A percentile compares a stretch with the other conserved stretches of the same genome.
phyloP scores from a whole-genome alignment of 1,140 invertebrate genomes.

The Trigoniulus corallinus region DNA sequence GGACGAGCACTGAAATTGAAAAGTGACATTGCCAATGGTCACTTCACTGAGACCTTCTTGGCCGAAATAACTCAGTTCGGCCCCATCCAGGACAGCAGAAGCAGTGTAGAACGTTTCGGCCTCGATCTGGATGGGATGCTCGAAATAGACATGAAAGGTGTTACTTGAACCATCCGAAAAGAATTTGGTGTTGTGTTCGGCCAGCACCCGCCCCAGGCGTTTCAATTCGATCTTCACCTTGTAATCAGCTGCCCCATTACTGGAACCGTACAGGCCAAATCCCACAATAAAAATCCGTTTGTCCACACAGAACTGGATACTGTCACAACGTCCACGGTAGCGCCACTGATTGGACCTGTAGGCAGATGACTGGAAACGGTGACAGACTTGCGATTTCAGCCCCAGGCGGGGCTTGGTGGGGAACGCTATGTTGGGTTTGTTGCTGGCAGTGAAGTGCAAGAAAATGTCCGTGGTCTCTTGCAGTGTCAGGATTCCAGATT shows the following conservation, averaged over 20 bases:
- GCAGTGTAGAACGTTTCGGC: slow-evolving; percentile 81
- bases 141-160: slow-evolving; percentile 83
- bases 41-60: slow-evolving; percentile 86
- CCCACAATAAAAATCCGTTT: slow-evolving; percentile 81
- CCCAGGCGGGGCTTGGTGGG: slow-evolving; percentile 62
- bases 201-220: slow-evolving; percentile 59
- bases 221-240: slow-evolving; percentile 80
- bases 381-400: slow-evolving; percentile 77
- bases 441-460: slow-evolving; percentile 42
- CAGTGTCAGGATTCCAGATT: slow-evolving; percentile 67
- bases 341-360: slow-evolving; percentile 91
- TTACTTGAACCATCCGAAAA: slow-evolving; percentile 86
- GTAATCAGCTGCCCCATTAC: slow-evolving; percentile 77
- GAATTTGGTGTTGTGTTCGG: slow-evolving; percentile 78
- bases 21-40: slow-evolving; percentile 68
- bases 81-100: slow-evolving; percentile 71
- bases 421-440: slow-evolving; percentile 64
- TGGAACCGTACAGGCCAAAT: slow-evolving; percentile 80
- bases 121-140: slow-evolving; percentile 76
- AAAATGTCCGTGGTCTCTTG: slow-evolving; percentile 86
- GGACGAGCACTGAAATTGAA: slow-evolving; percentile 85
- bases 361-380: slow-evolving; percentile 87
- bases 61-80: slow-evolving; percentile 85
- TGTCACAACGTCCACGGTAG: slow-evolving; percentile 76
- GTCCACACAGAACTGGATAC: slow-evolving; percentile 84